Evolutionary conservation across 2,888 invertebrate genomes (phyloP).

Genomic region (Norana najaformis): DNA sequence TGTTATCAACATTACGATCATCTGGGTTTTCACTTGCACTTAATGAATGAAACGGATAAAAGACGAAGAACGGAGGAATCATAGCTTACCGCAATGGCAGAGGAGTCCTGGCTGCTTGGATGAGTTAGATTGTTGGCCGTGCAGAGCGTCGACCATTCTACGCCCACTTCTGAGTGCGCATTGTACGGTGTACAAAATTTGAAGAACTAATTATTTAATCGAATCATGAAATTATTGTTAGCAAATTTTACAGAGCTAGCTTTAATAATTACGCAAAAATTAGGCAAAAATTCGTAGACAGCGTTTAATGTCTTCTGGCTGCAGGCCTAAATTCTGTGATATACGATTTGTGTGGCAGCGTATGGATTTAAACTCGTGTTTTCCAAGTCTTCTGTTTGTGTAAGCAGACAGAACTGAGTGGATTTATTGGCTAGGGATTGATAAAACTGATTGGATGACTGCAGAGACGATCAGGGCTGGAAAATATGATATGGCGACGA

Average conservation of each 20-base stretch:
- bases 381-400: background rate
- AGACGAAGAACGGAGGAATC: background rate
- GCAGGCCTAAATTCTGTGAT: background rate
- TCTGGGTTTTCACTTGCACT: background rate
- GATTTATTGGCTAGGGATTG: background rate
- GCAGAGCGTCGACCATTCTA: background rate
- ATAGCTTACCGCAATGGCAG: too few relatives aligned
- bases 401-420: background rate
- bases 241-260: background rate
- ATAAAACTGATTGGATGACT: conserved; percentile 17
- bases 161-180: background rate
- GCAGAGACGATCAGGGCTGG: background rate
- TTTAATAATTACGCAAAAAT: background rate
- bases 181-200: background rate
- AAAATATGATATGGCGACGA: conserved; percentile 16
- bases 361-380: background rate
- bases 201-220: background rate
- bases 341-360: background rate
- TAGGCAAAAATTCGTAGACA: background rate
- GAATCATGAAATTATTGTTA: background rate
- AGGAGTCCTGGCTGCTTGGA: background rate
- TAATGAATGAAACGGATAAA: background rate
- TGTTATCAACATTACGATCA: background rate
- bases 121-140: background rate
- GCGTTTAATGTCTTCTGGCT: background rate